Evolutionary conservation across 1,140 invertebrate species (phyloP).

Genomic region (Aphelinus certus): DNA sequence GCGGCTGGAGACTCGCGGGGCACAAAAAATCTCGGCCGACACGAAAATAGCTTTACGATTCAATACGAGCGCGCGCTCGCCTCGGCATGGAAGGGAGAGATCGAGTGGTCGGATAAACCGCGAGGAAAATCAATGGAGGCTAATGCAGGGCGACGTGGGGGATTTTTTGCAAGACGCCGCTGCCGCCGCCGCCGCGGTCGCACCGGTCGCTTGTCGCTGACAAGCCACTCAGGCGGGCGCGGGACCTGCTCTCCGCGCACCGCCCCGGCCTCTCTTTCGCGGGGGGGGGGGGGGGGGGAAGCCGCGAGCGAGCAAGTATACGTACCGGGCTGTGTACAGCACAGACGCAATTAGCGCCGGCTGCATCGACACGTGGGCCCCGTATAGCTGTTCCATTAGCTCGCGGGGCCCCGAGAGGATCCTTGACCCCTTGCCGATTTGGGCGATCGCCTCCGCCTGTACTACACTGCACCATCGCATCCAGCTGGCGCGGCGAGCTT

Average conservation of each 20-base stretch:
- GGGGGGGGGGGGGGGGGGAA: too few relatives aligned
- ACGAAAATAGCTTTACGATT: slow-evolving; percentile 36
- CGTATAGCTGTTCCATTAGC: neutral
- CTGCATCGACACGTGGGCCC: neutral
- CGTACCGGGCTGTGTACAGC: neutral
- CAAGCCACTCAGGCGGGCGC: neutral
- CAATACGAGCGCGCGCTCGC: slow-evolving; percentile 9
- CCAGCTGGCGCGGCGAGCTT: neutral
- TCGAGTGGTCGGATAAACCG: slow-evolving; percentile 23
- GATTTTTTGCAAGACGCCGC: slow-evolving; percentile 1
- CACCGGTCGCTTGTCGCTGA: slow-evolving; percentile 1
- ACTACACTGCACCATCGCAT: neutral
- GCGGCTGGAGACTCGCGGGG: slow-evolving; percentile 1
- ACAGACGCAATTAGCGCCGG: too few relatives aligned
- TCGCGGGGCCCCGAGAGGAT: neutral
- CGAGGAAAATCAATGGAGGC: slow-evolving; percentile 33
- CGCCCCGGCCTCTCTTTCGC: too few relatives aligned
- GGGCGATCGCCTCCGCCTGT: neutral
- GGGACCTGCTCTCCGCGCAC: too few relatives aligned
- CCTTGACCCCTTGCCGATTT: slow-evolving; percentile 12
- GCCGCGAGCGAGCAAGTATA: neutral
- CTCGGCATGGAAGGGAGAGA: neutral
- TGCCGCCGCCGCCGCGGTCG: neutral
- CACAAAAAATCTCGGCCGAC: slow-evolving; percentile 12
- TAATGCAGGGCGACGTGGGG: slow-evolving; percentile 22